Base-by-base conservation (phyloP, 92 coral and sea anemone species). In the Muricea muricata region DNA sequence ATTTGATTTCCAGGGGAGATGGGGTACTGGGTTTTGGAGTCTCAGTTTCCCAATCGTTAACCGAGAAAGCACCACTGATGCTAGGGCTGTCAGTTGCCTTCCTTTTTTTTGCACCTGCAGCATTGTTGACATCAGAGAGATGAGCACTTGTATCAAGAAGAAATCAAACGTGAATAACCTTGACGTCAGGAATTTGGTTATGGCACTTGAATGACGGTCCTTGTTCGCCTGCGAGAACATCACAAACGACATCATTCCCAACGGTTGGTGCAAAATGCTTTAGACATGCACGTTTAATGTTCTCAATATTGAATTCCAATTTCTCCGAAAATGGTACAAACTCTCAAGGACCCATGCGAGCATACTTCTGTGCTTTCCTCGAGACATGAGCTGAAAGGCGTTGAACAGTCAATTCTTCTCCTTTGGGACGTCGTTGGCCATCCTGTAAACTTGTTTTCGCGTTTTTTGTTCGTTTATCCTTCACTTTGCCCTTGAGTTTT, bases 1-100 rank as follows among this genome's bases (percentile, higher is more conserved):
- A 37, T 9, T 37, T 41, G 67, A 52, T 83, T 72, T 72, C 82
- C 24, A 32, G 60, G 39, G 37, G 60, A 46, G 57, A 63, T 83
- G 71, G 66, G 69, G 52, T 84, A 57, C 60, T 73, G 55, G 87
- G 75, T 65, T 81, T 73, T 18, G 83, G 83, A 81, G 75, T 42
- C 41, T 67, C 73, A 81, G 75, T 42, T 28, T 67, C 73, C 41
- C 80, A 45, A 45, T 68, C 68, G 14, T 70, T 32, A 70, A 15
- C 39, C 0, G 5, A 26, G 31, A 23, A 48, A 0, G 35, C 70
- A 23, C 32, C 40, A 56, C 78, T 71, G 33, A 35, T 25, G 87
- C 18, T 33, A 30, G 65, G 57, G 83, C 37, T 66, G 55, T 78
- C 41, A 35, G 37, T 78, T 70, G 45, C 57, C 73, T 84, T 84